Conservation (phyloP, 2,113 vertebrate species). For the Isurus oxyrinchus region DNA sequence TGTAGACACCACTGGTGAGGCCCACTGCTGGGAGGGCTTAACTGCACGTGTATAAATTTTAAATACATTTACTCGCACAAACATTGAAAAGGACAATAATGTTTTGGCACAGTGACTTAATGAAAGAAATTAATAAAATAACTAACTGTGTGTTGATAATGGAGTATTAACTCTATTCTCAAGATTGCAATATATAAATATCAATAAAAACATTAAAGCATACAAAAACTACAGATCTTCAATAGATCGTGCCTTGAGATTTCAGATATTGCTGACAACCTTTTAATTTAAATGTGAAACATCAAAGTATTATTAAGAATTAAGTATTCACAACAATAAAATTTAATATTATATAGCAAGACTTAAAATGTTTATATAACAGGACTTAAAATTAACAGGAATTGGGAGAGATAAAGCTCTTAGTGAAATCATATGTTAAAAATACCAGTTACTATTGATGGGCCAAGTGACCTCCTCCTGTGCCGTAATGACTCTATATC, state of each 20-base stretch:
- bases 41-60: background rate
- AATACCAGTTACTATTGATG: background rate
- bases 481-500: too few relatives aligned
- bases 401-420: background rate
- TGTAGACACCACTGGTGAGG: background rate
- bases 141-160: background rate
- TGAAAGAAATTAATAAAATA: background rate
- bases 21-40: background rate
- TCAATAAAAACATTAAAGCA: background rate
- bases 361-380: background rate
- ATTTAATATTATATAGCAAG: background rate
- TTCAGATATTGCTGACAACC: background rate
- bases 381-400: background rate
- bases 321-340: background rate
- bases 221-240: background rate
- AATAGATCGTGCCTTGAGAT: background rate
- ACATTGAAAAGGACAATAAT: background rate
- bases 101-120: background rate
- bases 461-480: too few relatives aligned
- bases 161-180: background rate
- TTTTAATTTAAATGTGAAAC: background rate
- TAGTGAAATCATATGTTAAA: background rate
- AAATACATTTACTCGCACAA: background rate
- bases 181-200: background rate
- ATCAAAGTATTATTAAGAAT: background rate